phyloP scores from a whole-genome alignment of 2,797 vertebrate species.

The Labroides dimidiatus region DNA sequence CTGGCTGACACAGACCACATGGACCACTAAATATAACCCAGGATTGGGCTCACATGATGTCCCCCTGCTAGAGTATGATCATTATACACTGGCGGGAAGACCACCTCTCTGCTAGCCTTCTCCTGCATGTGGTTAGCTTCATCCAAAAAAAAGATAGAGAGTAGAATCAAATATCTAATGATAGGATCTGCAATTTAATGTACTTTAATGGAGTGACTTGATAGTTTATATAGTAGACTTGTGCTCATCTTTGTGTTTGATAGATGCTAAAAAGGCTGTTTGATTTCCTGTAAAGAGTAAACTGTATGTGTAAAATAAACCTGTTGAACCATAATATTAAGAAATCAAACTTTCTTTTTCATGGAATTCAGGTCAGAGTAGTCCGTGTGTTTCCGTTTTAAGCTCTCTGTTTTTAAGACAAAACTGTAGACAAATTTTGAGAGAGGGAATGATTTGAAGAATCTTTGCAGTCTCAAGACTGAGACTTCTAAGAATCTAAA shows the following conservation, averaged over 20 bases:
- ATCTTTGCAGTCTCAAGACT: too few relatives aligned
- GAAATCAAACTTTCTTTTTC: too few relatives aligned
- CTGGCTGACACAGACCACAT: constrained; percentile 47
- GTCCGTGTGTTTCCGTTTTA: too few relatives aligned
- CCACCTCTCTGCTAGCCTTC: constrained; percentile 10
- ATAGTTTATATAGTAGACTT: background rate
- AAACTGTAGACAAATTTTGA: too few relatives aligned
- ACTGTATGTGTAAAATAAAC: too few relatives aligned
- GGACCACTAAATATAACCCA: constrained; percentile 68
- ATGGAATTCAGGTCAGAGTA: too few relatives aligned
- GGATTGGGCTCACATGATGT: constrained; percentile 66
- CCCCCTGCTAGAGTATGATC: constrained; percentile 24
- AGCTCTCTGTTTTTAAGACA: too few relatives aligned
- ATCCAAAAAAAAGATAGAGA: constrained; percentile 21
- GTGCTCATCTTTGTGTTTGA: too few relatives aligned
- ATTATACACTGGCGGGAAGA: constrained; percentile 25
- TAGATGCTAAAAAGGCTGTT: too few relatives aligned
- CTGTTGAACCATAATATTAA: too few relatives aligned
- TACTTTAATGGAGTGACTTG: background rate
- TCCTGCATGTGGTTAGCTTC: constrained; percentile 1
- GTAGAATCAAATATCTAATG: background rate
- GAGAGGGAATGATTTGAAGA: too few relatives aligned
- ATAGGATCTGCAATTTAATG: background rate
- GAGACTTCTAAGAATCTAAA: background rate
- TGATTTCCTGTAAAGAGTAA: too few relatives aligned